These are phyloP conservation scores for Ridgeia piscesae DNA, from an alignment of 1,140 invertebrate species.

Conservation along the genomic window DNA sequence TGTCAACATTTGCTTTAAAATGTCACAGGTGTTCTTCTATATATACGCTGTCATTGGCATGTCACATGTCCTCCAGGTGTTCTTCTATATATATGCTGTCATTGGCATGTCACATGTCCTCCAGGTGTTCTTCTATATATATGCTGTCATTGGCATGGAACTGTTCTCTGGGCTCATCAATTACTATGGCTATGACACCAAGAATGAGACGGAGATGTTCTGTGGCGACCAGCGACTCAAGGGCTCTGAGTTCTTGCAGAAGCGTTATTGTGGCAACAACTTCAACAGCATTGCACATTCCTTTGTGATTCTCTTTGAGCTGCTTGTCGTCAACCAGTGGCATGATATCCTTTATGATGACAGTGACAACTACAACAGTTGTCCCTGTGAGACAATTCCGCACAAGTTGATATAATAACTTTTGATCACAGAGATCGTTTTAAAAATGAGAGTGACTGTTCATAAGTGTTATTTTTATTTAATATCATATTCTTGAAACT, in stretches of 20 bases:
- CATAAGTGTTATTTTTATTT: too few species aligned
- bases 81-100: not conserved
- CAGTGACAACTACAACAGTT: not conserved
- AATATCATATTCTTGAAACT: too few species aligned
- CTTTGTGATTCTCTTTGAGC: conserved; percentile 61
- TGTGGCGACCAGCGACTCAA: conserved; percentile 59
- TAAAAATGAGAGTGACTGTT: too few species aligned
- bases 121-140: conserved; percentile 62
- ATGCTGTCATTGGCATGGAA: conserved; percentile 64
- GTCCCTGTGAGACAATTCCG: conserved; percentile 16
- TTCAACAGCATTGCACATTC: conserved; percentile 61
- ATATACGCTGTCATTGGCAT: not conserved
- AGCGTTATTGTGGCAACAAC: conserved; percentile 62
- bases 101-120: not conserved
- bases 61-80: not conserved
- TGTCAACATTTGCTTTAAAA: too few species aligned
- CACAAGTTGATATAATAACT: conserved; percentile 12
- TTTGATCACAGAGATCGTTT: conserved; percentile 8
- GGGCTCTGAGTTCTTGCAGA: conserved; percentile 51
- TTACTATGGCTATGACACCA: conserved; percentile 48
- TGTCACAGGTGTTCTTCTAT: not conserved
- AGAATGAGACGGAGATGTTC: conserved; percentile 39
- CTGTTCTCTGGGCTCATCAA: conserved; percentile 56
- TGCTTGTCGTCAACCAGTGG: conserved; percentile 65
- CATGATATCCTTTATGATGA: conserved; percentile 61